Percentiles rank a stretch among this genome's conserved stretches.
Conservation (phyloP, 2,888 invertebrate genomes). For the Drosophila mercatorum region DNA sequence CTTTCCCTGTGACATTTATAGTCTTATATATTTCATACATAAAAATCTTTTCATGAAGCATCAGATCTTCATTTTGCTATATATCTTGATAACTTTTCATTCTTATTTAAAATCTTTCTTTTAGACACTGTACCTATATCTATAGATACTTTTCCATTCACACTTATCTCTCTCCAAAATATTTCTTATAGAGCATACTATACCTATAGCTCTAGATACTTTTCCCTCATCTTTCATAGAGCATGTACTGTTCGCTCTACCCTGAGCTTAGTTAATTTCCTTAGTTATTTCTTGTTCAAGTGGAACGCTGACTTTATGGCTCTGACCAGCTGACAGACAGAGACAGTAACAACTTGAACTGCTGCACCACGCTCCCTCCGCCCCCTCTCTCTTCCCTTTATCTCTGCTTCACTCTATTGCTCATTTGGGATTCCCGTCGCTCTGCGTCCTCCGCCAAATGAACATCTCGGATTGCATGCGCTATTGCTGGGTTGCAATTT, state of each 20-base stretch:
- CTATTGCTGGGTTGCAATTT: constrained; percentile 68
- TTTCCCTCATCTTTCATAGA: not conserved
- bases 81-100: no score
- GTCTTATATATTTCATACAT: not conserved
- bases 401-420: constrained; percentile 7
- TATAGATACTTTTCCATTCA: no score
- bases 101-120: no score
- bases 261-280: not conserved
- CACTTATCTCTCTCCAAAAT: no score
- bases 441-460: constrained; percentile 14
- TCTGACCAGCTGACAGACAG: constrained; percentile 60
- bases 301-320: constrained; percentile 66
- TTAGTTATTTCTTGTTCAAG: constrained; percentile 41
- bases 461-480: constrained; percentile 62
- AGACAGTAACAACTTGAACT: constrained; percentile 70
- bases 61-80: no score
- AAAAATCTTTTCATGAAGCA: no score
- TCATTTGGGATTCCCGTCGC: constrained; percentile 14
- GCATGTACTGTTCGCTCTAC: constrained; percentile 1
- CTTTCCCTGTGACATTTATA: not conserved
- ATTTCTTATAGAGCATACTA: no score
- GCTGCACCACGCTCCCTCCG: constrained; percentile 15
- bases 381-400: not conserved
- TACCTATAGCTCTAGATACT: no score
- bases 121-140: no score